phyloP scores from a whole-genome alignment of 2,797 vertebrate species.

The Epinephelus coioides region DNA sequence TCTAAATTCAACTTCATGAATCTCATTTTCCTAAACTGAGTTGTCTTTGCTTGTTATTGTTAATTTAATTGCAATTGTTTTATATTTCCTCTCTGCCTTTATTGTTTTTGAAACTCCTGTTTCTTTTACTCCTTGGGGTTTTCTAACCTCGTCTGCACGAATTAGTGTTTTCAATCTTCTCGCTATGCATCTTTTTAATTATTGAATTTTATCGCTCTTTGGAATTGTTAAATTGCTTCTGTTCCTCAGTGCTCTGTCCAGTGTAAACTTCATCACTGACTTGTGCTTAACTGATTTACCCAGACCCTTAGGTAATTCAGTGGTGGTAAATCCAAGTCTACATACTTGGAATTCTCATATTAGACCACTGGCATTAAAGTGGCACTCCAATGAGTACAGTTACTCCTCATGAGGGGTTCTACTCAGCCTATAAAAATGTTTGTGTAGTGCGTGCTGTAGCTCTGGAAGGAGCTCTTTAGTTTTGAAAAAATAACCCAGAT shows the following conservation, averaged over 20 bases:
- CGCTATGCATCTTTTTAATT: conserved; percentile 28
- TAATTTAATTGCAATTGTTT: neutral
- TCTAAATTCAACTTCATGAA: neutral
- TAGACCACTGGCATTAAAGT: conserved; percentile 1
- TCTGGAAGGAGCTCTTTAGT: neutral
- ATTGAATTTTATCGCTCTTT: conserved; percentile 37
- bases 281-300: conserved; percentile 34
- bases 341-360: neutral
- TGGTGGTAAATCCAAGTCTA: conserved; percentile 7
- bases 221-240: conserved; percentile 39
- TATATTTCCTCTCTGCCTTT: neutral
- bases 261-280: conserved; percentile 17
- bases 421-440: neutral
- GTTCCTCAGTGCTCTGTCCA: conserved; percentile 17
- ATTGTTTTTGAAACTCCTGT: neutral
- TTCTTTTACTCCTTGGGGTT: neutral
- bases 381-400: neutral
- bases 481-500: conserved; percentile 3
- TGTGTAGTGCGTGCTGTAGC: neutral
- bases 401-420: neutral
- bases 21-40: neutral
- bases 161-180: conserved; percentile 32
- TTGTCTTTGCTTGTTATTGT: conserved; percentile 14
- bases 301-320: conserved; percentile 9
- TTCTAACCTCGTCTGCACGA: conserved; percentile 36